Base-by-base conservation (phyloP, 1,140 invertebrate genomes). In the Asobara japonica region DNA sequence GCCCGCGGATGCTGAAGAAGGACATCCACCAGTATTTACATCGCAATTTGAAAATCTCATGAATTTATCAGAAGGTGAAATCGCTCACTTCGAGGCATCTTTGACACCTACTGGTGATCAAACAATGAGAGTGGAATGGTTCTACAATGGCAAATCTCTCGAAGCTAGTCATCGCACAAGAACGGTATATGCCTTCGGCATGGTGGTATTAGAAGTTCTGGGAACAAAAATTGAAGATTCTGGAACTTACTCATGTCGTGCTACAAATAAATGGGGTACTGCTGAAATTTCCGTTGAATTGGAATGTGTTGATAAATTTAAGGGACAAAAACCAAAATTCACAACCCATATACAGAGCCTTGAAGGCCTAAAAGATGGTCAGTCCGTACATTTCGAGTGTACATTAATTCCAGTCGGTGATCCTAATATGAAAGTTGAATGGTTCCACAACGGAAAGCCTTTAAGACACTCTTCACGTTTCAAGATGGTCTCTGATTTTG, bases 41-140 rank as follows among this genome's bases (percentile, higher is more conserved):
- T 95, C 94, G 0, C 92, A 95, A 83, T 96, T 96, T 83, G 90
- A 94, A 78, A 93, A 95, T 77, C 89, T 97, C 56, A 88, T 89
- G 5, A 95, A 96, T 78, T 88, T 97, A 13, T 93, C 91, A 10
- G 96, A 97, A 88, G 95, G 95, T 41, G 95, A 97, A 86, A 93
- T 97, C 77, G 96, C 95, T 78, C 96, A 97, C 81, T 98, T 97
- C 83, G 97, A 98, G 87, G 97, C 96, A 13, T 96, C 95, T 38
- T 89, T 99, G 0, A 93, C 96, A 48, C 97, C 97, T 10, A 93
- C 96, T 64, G 96, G 96, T 22, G 97, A 99, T 84, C 96, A 98
- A 82, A 95, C 93, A 27, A 98, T 99, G 97, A 91, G 93, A 27
- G 95, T 99, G 27, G 96, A 99, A 89, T 99, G 97, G 97, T 97